Base-by-base conservation (phyloP, 2,888 invertebrate genomes). In the Lasioglossum pauxillum region DNA sequence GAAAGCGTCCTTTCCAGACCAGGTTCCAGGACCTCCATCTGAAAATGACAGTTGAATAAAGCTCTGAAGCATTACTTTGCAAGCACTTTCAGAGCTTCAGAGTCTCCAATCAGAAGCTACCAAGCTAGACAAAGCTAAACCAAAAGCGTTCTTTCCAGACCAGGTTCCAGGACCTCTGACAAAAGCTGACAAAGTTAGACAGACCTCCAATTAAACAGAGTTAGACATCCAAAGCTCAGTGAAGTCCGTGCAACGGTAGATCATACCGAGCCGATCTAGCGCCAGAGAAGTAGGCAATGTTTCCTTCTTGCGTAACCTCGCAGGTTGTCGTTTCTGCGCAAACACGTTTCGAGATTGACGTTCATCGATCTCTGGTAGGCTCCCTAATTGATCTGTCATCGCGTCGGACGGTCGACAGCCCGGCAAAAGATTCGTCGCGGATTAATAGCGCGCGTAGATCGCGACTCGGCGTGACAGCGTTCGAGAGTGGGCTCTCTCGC, bases 301-400 rank as follows among this genome's bases (percentile, higher is more conserved):
- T 27, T 64, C n/a, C 57, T 23, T n/a, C 8, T 71, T 71, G 71
- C 71, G 41, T 14, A 71, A 71, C 23, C 71, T 41, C 41, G 71
- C 41, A 14, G 41, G 41, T n/a, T n/a, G 71, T 41, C 71, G 69
- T 38, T 14, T 23, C 71, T n/a, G 5, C n/a, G 67, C 27, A 8
- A 75, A 75, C 67, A 49, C 64, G 41, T 46, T n/a, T 3, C 27
- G 35, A 60, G 82, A 82, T 75, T 57, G 76, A 83, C 75, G 82
- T 74, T 80, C 76, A 77, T 79, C 82, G 75, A 46, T 60, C 64
- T 75, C 80, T 71, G 78, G 69, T 67, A 79, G 78, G n/a, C 44
- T 46, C 27, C 64, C 85, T 88, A 89, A 89, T 89, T 89, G 88
- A 89, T 77, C 82, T 72, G 85, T 89, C 89, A 83, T 88, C 85